Evolutionary conservation across 1,140 invertebrate genomes (phyloP).

Genomic region (Dryas iulia): DNA sequence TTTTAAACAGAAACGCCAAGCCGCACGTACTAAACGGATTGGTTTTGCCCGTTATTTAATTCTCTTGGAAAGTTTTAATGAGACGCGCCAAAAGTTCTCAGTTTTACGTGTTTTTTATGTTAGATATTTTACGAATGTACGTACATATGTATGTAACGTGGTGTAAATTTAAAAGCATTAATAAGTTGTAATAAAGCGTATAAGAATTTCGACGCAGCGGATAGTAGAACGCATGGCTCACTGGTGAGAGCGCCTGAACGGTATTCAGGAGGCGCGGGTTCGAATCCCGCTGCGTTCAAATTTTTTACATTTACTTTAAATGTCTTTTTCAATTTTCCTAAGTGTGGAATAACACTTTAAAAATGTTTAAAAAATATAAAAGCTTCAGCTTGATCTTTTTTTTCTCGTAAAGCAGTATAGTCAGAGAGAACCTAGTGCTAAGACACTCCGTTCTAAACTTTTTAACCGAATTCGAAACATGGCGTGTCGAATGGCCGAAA

Average conservation of each 20-base stretch:
- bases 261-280: too few species aligned
- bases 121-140: not conserved
- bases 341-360: too few species aligned
- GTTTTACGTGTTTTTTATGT: conserved; percentile 16
- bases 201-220: too few species aligned
- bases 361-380: too few species aligned
- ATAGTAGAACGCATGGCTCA: too few species aligned
- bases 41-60: conserved; percentile 20
- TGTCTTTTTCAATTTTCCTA: too few species aligned
- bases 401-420: not conserved
- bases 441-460: not conserved
- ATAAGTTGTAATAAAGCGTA: too few species aligned
- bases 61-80: conserved; percentile 24
- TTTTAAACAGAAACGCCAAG: not conserved
- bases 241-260: too few species aligned
- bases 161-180: not conserved
- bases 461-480: too few species aligned
- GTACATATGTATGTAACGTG: not conserved
- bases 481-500: not conserved
- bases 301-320: too few species aligned
- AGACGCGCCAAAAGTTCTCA: conserved; percentile 12
- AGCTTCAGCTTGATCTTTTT: too few species aligned
- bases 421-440: not conserved
- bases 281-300: too few species aligned
- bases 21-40: conserved; percentile 15